phyloP scores from a whole-genome alignment of 2,888 invertebrate species.

The Glaucopsyche alexis region DNA sequence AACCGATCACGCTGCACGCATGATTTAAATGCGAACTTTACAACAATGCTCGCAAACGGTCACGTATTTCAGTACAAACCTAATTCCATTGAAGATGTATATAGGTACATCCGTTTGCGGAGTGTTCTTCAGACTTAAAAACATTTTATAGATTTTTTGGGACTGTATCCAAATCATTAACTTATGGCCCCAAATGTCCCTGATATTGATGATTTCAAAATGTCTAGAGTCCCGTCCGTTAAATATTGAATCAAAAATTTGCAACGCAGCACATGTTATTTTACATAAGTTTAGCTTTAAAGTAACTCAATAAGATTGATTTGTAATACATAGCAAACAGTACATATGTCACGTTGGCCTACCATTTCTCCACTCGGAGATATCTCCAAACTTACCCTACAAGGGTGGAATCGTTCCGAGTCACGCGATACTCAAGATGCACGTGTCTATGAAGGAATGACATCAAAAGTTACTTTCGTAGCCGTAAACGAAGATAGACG shows the following conservation, averaged over 20 bases:
- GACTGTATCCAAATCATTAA: not conserved
- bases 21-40: slow-evolving; percentile 70
- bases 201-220: too few species aligned
- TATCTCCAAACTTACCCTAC: slow-evolving; percentile 60
- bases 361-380: slow-evolving; percentile 53
- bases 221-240: too few species aligned
- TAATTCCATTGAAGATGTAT: slow-evolving; percentile 29
- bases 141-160: not conserved
- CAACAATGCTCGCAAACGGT: slow-evolving; percentile 59
- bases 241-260: not conserved
- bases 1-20: slow-evolving; percentile 70
- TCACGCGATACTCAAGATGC: slow-evolving; percentile 38
- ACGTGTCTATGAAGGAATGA: slow-evolving; percentile 20
- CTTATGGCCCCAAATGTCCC: not conserved
- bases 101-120: not conserved
- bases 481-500: slow-evolving; percentile 1
- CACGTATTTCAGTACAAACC: slow-evolving; percentile 45
- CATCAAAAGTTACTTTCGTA: slow-evolving; percentile 14
- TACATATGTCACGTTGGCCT: slow-evolving; percentile 40
- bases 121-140: not conserved
- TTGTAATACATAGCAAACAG: slow-evolving; percentile 39
- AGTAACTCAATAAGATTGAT: slow-evolving; percentile 35
- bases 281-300: not conserved
- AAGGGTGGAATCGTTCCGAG: slow-evolving; percentile 48
- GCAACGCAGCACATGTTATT: too few species aligned